Base-by-base conservation (phyloP, 2,797 vertebrate species). In the Premnoplex brunnescens region DNA sequence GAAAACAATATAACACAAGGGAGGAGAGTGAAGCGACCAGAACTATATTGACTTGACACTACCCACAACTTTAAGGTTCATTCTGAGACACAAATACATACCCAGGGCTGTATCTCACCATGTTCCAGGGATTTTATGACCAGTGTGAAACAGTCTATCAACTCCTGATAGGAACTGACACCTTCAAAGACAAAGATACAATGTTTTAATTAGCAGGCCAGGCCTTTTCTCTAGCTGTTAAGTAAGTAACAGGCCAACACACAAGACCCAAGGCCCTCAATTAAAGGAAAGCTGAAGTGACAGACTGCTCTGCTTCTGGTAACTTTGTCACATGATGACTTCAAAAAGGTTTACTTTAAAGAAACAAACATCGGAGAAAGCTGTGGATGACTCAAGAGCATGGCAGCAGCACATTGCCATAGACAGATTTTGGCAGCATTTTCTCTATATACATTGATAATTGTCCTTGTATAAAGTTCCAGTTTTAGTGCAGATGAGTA, bases 91-190 rank as follows among this genome's bases (percentile, higher is more conserved):
- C 28, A 81, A 78, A 67, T 34, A 98, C 98, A 68, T 97, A 99
- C 99, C 99, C 99, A 99, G 1, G 99, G 99, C 97, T 99, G 99
- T 93, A 99, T 97, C 82, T 99, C 98, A 30, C 98, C 99, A 51
- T 49, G 87, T 94, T 98, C 97, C 55, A 99, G 96, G 88, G 98
- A 98, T 89, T 98, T 98, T 66, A 98, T 97, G 73, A 99, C 96
- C 96, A 99, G 79, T 16, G 98, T 98, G 84, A 99, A 97, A 92
- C 99, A 99, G 63, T 98, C 98, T 87, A 97, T 96, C 85, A 99
- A 93, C 92, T 99, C 99, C 96, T 99, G 98, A 96, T 98, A 99
- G 26, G 99, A 99, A 76, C 97, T 97, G 68, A 99, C 98, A 96
- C 98, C 99, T 99, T 89, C 15, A 88, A 87, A 92, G 91, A 76